These are phyloP conservation scores for Hydropsyche tenuis DNA, from an alignment of 1,140 invertebrate species.

Conservation along the genomic window DNA sequence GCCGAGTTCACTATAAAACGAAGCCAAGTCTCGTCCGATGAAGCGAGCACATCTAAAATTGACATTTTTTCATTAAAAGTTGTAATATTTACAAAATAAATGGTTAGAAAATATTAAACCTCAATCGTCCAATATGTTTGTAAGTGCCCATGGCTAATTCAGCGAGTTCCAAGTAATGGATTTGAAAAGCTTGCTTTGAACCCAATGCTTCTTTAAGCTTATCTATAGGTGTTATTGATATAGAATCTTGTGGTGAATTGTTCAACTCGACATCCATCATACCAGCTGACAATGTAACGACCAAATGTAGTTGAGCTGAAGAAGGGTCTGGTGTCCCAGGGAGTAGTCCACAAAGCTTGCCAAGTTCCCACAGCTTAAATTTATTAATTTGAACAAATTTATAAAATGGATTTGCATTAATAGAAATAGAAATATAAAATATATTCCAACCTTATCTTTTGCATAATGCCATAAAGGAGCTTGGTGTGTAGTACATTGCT, in stretches of 20 bases:
- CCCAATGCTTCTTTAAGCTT: slow-evolving; percentile 90
- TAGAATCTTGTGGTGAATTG: slow-evolving; percentile 49
- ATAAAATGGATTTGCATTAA: background rate
- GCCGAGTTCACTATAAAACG: slow-evolving; percentile 86
- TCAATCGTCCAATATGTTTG: slow-evolving; percentile 87
- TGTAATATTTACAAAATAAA: background rate
- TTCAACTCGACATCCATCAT: slow-evolving; percentile 74
- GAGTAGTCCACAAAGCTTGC: slow-evolving; percentile 89
- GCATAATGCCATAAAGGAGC: slow-evolving; percentile 92
- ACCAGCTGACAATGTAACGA: slow-evolving; percentile 87
- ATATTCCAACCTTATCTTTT: slow-evolving; percentile 80
- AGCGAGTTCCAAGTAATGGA: slow-evolving; percentile 90
- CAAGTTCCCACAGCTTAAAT: slow-evolving; percentile 80
- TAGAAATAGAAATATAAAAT: background rate
- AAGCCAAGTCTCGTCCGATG: slow-evolving; percentile 87
- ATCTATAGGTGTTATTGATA: slow-evolving; percentile 75
- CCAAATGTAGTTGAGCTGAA: slow-evolving; percentile 86
- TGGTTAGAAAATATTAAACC: slow-evolving; percentile 49
- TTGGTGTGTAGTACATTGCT: slow-evolving; percentile 84
- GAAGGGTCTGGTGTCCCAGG: slow-evolving; percentile 79
- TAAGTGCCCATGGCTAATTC: slow-evolving; percentile 96
- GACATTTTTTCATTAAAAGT: background rate
- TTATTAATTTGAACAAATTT: background rate
- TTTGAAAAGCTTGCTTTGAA: slow-evolving; percentile 87
- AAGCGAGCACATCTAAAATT: slow-evolving; percentile 70